Evolutionary conservation across 2,888 invertebrate genomes (phyloP).

Genomic region (Melolontha melolontha): DNA sequence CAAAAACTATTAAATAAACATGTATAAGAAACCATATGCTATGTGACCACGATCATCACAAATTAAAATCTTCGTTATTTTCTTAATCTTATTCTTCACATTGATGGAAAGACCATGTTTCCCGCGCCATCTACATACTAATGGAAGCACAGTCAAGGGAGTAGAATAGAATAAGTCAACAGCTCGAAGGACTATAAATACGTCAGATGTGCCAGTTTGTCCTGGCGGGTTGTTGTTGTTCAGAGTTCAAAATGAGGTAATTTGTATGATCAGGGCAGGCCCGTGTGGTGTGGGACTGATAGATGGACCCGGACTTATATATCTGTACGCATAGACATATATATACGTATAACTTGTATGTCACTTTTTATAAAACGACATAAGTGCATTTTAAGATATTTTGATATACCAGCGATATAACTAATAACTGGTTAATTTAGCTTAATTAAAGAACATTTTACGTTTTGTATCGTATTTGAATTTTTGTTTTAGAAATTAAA

Average conservation of each 20-base stretch:
- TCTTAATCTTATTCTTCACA: background rate
- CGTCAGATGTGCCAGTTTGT: conserved; percentile 48
- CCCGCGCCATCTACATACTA: conserved; percentile 30
- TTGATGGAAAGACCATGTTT: conserved; percentile 30
- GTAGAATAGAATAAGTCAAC: conserved; percentile 48
- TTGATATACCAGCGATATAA: too few relatives aligned
- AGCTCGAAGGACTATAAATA: conserved; percentile 47
- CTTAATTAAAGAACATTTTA: too few relatives aligned
- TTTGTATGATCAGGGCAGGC: conserved; percentile 52
- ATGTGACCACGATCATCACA: background rate
- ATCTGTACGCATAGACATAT: conserved; percentile 1
- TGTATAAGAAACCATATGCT: too few relatives aligned
- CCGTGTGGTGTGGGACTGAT: conserved; percentile 51
- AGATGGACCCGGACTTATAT: conserved; percentile 44
- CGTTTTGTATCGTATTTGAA: too few relatives aligned
- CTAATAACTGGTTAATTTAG: too few relatives aligned
- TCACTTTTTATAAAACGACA: too few relatives aligned
- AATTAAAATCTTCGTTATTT: background rate
- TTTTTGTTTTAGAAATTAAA: too few relatives aligned
- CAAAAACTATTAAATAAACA: too few relatives aligned
- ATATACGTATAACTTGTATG: background rate
- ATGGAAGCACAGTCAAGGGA: conserved; percentile 42
- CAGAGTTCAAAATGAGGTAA: conserved; percentile 50
- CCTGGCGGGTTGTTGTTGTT: conserved; percentile 43
- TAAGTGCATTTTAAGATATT: too few relatives aligned